Base-by-base conservation (phyloP, 2,888 invertebrate species). In the Luperina testacea region DNA sequence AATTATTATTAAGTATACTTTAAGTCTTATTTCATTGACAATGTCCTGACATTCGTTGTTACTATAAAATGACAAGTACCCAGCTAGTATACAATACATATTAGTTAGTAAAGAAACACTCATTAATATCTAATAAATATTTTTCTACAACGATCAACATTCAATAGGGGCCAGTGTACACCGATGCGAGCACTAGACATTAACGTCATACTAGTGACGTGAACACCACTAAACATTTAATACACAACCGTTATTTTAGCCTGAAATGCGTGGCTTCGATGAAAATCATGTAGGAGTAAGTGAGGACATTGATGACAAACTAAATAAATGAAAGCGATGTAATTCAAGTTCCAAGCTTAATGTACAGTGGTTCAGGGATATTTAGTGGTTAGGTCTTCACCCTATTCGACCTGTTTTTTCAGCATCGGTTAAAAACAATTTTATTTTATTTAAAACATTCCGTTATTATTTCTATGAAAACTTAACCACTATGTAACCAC, bases 191-290 rank as follows among this genome's bases (percentile, higher is more conserved):
- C 82, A 84, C 90, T 92, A 91, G 78, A 84, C 77, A 83, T 81
- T 84, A 75, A 87, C 78, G 82, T 74, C 85, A 73, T 73, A 78
- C 84, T 83, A 85, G 82, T 85, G 82, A 88, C 88, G 81, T 81
- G 67, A 85, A 86, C 86, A 90, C 86, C 86, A 86, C 90, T 91
- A 91, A 88, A 92, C 91, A 92, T 88, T 89, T 91, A 93, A 83
- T 92, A 94, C 95, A 95, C 95, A 95, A 95, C 95, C 95, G 90
- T 94, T 90, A 92, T 90, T 85, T 90, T 90, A 92, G 92, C 91
- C 91, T 93, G 91, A 89, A 88, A 85, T 84, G 80, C 75, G 53
- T 80, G 86, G 83, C 77, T 81, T 72, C 72, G 67, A 65, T 77
- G 63, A 80, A 75, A 81, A 75, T 80, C 74, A 81, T 77, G 64